Evolutionary conservation across 2,888 invertebrate genomes (phyloP).

Genomic region (Agrochola litura): DNA sequence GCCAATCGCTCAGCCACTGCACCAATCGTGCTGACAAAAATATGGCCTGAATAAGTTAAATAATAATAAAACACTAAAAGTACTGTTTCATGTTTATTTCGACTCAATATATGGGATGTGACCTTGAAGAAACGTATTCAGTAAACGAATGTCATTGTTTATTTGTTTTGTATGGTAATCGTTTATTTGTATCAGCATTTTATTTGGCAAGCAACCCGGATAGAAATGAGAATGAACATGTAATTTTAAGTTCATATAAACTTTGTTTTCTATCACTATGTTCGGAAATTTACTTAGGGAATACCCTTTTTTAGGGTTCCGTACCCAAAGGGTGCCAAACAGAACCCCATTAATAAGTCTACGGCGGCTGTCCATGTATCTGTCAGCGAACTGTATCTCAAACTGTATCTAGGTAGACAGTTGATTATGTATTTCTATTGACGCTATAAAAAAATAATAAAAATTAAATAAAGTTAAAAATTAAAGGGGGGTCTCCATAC

Average conservation of each 20-base stretch:
- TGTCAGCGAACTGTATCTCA: too few species aligned
- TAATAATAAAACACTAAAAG: neutral
- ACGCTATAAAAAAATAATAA: too few species aligned
- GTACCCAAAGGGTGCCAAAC: too few species aligned
- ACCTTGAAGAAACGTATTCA: conserved; percentile 38
- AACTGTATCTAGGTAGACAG: too few species aligned
- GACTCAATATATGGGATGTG: conserved; percentile 9
- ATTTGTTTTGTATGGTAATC: conserved; percentile 39
- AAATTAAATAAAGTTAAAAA: too few species aligned
- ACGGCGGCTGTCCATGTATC: too few species aligned
- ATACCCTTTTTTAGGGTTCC: neutral
- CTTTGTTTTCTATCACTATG: neutral
- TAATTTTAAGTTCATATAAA: conserved; percentile 27
- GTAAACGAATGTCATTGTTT: conserved; percentile 39
- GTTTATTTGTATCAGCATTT: conserved; percentile 40
- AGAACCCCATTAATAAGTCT: too few species aligned
- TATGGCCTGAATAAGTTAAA: conserved; percentile 4
- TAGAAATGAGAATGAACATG: conserved; percentile 2
- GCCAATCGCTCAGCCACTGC: too few species aligned
- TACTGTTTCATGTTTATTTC: conserved; percentile 30
- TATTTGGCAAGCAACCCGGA: conserved; percentile 38
- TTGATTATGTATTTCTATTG: too few species aligned
- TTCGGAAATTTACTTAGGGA: neutral
- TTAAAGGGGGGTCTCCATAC: too few species aligned
- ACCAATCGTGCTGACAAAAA: neutral